Evolutionary conservation across 1,140 invertebrate species (phyloP).

Genomic region (Octopus sinensis): DNA sequence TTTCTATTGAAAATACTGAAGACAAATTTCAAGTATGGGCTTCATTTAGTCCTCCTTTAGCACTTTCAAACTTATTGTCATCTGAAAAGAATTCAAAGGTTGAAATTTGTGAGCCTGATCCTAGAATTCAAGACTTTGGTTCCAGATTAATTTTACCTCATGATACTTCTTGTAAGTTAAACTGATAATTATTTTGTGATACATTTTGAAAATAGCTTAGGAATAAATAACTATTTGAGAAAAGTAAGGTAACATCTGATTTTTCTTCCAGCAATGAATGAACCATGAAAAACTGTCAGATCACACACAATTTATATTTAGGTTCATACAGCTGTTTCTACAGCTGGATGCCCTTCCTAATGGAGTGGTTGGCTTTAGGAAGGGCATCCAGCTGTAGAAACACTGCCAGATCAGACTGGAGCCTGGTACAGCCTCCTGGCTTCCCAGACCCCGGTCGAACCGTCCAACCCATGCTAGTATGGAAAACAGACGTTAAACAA

Average conservation of each 20-base stretch:
- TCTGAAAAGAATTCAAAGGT: not conserved
- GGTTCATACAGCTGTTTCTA: no score
- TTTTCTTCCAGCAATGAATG: conserved; percentile 9
- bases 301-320: no score
- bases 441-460: no score
- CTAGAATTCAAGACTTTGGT: conserved; percentile 26
- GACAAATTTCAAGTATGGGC: conserved; percentile 68
- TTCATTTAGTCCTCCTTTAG: conserved; percentile 54
- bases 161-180: conserved; percentile 8
- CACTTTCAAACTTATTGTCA: not conserved
- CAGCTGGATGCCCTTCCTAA: no score
- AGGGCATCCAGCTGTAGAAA: no score
- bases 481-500: no score
- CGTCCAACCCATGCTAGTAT: no score
- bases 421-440: no score
- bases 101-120: conserved; percentile 21
- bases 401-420: no score
- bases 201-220: not conserved
- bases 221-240: not conserved
- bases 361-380: no score
- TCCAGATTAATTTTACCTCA: conserved; percentile 22
- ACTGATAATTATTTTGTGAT: not conserved
- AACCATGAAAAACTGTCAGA: not conserved
- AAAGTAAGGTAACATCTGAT: not conserved
- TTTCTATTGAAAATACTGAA: no score